Base-by-base conservation (phyloP, 2,797 vertebrate species). In the Pteronotus mesoamericanus region DNA sequence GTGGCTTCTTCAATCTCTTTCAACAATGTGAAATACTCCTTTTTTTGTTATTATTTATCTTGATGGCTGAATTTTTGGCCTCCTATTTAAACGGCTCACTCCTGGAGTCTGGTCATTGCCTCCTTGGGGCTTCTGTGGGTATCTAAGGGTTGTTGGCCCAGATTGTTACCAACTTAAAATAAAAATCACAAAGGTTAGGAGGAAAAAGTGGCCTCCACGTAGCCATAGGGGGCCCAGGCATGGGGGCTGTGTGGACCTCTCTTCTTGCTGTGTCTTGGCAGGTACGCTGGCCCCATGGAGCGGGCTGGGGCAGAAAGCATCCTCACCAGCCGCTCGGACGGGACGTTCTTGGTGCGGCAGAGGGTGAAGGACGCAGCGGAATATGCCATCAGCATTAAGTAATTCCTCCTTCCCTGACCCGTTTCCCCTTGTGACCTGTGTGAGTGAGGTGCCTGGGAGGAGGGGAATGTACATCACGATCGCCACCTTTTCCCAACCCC, bases 311-410 rank as follows among this genome's bases (percentile, higher is more conserved):
- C 99, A 0, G 99, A 99, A 95, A 98, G 98, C 95, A 97, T 99
- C 68, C 98, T 99, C 3, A 95, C 96, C 69, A 94, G 98, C 16
- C 99, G 99, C 3, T 99, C 99, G 0, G 99, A 99, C 2, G 99
- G 99, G 39, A 99, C 99, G 0, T 99, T 99, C 97, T 98, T 99
- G 48, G 99, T 99, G 92, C 98, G 99, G 32, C 98, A 99, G 59
- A 97, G 98, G 95, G 99, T 99, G 98, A 99, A 99, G 97, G 99
- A 99, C 0, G 97, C 98, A 0, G 99, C 99, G 1, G 99, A 99
- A 91, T 99, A 99, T 32, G 99, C 99, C 72, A 99, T 99, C 98
- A 99, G 99, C 96, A 99, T 99, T 98, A 99, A 99, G 99, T 99
- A 98, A 99, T 4, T 74, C 51, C 5, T 68, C 26, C 71, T 39